A percentile compares a stretch with the other conserved stretches of the same genome.
phyloP scores from a whole-genome alignment of 2,113 vertebrate genomes.

The Vulpes lagopus region DNA sequence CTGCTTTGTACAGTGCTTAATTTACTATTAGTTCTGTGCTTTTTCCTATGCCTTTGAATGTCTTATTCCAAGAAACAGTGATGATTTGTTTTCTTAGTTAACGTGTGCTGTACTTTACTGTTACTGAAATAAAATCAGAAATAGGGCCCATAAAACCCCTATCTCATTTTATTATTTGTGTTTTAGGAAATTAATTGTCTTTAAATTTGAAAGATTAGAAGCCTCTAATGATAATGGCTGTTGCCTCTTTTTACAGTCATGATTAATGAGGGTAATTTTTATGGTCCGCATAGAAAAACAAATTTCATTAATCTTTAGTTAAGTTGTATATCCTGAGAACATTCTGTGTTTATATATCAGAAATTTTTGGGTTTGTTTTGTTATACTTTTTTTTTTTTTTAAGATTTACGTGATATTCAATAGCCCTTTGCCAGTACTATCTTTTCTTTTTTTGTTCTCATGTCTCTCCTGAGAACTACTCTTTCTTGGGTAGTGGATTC shows the following conservation, averaged over 20 bases:
- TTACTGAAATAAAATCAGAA: slow-evolving; percentile 47
- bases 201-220: slow-evolving; percentile 64
- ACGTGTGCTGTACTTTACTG: neutral
- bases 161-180: slow-evolving; percentile 4
- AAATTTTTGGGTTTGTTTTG: neutral
- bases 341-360: neutral
- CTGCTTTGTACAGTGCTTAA: neutral
- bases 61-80: slow-evolving; percentile 53
- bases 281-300: slow-evolving; percentile 10
- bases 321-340: neutral
- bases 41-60: neutral
- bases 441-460: slow-evolving; percentile 26
- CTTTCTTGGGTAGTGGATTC: neutral
- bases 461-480: neutral
- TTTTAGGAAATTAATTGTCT: slow-evolving; percentile 56
- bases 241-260: neutral
- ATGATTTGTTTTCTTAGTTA: slow-evolving; percentile 59
- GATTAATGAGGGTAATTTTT: slow-evolving; percentile 45
- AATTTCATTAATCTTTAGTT: slow-evolving; percentile 38
- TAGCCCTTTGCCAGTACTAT: neutral
- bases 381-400: neutral
- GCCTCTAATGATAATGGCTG: slow-evolving; percentile 1
- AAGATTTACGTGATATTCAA: neutral
- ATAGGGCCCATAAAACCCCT: neutral
- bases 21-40: neutral